Percentiles rank a stretch among this genome's conserved stretches.
These are phyloP conservation scores for Oryzias sinensis DNA, from an alignment of 2,797 vertebrate species.

Conservation along the genomic window DNA sequence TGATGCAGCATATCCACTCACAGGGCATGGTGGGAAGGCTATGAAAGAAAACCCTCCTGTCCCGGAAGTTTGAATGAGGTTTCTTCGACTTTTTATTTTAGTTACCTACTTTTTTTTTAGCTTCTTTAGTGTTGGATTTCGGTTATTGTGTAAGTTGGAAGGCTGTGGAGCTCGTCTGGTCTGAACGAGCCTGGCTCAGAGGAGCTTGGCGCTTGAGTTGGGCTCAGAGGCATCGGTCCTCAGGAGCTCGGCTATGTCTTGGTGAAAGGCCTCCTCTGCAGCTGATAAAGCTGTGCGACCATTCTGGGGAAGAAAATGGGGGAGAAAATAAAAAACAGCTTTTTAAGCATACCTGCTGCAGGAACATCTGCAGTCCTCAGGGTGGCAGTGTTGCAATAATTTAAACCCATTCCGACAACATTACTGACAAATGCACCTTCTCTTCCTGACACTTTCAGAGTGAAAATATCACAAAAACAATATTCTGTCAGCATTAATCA, in stretches of 20 bases:
- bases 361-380: slow-evolving; percentile 39
- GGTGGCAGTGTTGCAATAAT: slow-evolving; percentile 59
- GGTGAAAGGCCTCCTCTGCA: slow-evolving; percentile 70
- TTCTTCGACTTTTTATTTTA: slow-evolving; percentile 26
- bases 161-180: slow-evolving; percentile 7
- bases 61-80: slow-evolving; percentile 17
- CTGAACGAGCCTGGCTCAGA: slow-evolving; percentile 50
- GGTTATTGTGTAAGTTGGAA: slow-evolving; percentile 1
- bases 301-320: slow-evolving; percentile 54
- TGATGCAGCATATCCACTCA: slow-evolving; percentile 49
- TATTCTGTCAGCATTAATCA: too few relatives aligned
- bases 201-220: slow-evolving; percentile 37
- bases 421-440: too few relatives aligned
- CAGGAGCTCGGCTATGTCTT: slow-evolving; percentile 75
- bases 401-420: neutral
- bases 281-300: slow-evolving; percentile 71
- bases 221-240: slow-evolving; percentile 55
- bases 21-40: slow-evolving; percentile 49
- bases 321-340: neutral
- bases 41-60: slow-evolving; percentile 34
- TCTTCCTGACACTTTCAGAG: too few relatives aligned
- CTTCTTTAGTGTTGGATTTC: slow-evolving; percentile 6
- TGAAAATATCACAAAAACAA: too few relatives aligned
- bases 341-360: slow-evolving; percentile 30
- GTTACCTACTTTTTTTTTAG: slow-evolving; percentile 18